These are phyloP conservation scores for Cathartes aura DNA, from an alignment of 2,113 vertebrate genomes.

Conservation along the genomic window DNA sequence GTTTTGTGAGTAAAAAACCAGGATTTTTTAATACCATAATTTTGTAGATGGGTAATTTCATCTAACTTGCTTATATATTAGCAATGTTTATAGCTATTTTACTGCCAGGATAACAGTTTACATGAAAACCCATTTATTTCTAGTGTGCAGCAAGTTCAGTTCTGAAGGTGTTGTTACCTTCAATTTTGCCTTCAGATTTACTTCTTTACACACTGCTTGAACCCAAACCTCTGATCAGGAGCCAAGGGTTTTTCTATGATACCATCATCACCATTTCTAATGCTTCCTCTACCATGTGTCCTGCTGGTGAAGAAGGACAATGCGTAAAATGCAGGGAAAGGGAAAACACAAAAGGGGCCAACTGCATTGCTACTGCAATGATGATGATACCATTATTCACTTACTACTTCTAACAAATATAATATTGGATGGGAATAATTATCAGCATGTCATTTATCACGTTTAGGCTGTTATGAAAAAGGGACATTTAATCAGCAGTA, in stretches of 20 bases:
- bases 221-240: neutral
- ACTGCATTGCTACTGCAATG: neutral
- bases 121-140: neutral
- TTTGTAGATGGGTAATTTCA: neutral
- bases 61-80: neutral
- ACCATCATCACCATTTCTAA: neutral
- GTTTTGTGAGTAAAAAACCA: neutral
- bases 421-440: neutral
- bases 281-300: neutral
- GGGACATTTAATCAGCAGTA: neutral
- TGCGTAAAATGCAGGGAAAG: neutral
- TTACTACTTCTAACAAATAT: neutral
- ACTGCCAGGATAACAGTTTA: neutral
- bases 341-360: neutral
- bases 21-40: neutral
- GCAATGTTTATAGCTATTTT: neutral
- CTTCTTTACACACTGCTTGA: neutral
- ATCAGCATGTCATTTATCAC: neutral
- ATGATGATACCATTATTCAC: neutral
- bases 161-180: neutral
- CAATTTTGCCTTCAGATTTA: neutral
- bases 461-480: neutral
- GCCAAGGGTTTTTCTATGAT: neutral
- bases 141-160: neutral
- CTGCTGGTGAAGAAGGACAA: neutral